Conservation (phyloP, 1,140 invertebrate species). For the Eupeodes corollae region DNA sequence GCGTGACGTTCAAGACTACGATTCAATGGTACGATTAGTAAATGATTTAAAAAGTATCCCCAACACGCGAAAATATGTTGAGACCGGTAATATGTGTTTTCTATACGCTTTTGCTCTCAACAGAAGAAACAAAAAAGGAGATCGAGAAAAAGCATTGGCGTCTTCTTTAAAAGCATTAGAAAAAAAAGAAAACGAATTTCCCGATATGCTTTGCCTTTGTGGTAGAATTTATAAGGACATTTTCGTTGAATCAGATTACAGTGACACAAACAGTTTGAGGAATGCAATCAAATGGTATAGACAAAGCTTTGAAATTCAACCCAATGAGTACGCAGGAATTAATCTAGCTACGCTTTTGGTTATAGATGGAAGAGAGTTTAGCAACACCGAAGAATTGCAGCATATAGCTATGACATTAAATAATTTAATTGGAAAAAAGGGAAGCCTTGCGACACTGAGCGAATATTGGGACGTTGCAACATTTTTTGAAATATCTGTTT, state of each 20-base stretch:
- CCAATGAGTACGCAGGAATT: conserved; percentile 98
- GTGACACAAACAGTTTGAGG: conserved; percentile 75
- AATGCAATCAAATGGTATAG: conserved; percentile 97
- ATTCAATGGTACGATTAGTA: conserved; percentile 94
- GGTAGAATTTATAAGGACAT: conserved; percentile 98
- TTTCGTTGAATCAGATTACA: conserved; percentile 91
- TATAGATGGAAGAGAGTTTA: conserved; percentile 94
- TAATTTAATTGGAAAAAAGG: conserved; percentile 96
- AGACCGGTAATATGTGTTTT: conserved; percentile 81
- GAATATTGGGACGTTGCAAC: conserved; percentile 99
- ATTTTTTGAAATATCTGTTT: conserved; percentile 97
- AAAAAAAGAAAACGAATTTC: conserved; percentile 86
- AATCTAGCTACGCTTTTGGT: conserved; percentile 96
- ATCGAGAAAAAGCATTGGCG: conserved; percentile 83
- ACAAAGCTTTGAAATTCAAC: conserved; percentile 94
- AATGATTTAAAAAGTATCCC: conserved; percentile 91
- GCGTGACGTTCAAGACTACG: conserved; percentile 91
- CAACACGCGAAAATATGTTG: conserved; percentile 78
- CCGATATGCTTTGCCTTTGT: conserved; percentile 96
- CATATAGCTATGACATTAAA: conserved; percentile 81
- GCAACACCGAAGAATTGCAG: conserved; percentile 79
- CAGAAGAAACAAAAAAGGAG: conserved; percentile 84
- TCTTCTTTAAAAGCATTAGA: conserved; percentile 84
- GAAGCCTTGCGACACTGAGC: conserved; percentile 78
- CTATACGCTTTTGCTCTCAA: conserved; percentile 96